Evolutionary conservation across 2,888 invertebrate species (phyloP), one percentile per base, ranked within the genome.

Genomic region (Macrophya annulata): DNA sequence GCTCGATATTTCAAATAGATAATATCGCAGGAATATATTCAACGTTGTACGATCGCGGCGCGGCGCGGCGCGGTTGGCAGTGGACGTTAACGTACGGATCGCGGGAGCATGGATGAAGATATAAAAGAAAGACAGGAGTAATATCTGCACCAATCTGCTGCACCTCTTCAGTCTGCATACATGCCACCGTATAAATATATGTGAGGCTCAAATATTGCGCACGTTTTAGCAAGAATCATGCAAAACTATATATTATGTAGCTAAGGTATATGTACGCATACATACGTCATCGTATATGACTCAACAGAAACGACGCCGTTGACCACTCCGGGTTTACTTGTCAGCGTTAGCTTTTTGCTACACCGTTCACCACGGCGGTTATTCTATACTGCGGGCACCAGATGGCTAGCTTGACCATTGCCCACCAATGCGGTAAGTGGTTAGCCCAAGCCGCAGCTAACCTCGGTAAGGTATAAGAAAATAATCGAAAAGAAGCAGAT

Each of bases 71-170:
- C 85, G 82, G 72, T 65, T 81, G 84, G 85, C 85, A 86, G 65
- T 71, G 83, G 85, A 87, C 86, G 87, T 86, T 86, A 87, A 86
- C 85, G 31, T 31, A 31, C 31, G 31, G 31, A 31, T 31, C 31
- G 31, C 31, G 68, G 85, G 74, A 85, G 65, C 83, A 51, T 37
- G 85, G 68, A 88, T 86, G 86, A 89, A 89, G 88, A 88, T 87
- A 87, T 86, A 87, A 87, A 86, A 62, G 86, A 79, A 37, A 82
- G 87, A 86, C 86, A 87, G 86, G 45, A 43, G n/a, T 87, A 88
- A 89, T 89, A 88, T 89, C 86, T 82, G 43, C 85, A 85, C 85
- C 87, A 87, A 89, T 87, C 87, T 88, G 87, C 88, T 87, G 88
- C 88, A 86, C 68, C 45, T 25, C 51, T 9, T 4, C 72, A 31